Base-by-base conservation (phyloP, 2,888 invertebrate genomes). In the Drosophila flavopinicola region DNA sequence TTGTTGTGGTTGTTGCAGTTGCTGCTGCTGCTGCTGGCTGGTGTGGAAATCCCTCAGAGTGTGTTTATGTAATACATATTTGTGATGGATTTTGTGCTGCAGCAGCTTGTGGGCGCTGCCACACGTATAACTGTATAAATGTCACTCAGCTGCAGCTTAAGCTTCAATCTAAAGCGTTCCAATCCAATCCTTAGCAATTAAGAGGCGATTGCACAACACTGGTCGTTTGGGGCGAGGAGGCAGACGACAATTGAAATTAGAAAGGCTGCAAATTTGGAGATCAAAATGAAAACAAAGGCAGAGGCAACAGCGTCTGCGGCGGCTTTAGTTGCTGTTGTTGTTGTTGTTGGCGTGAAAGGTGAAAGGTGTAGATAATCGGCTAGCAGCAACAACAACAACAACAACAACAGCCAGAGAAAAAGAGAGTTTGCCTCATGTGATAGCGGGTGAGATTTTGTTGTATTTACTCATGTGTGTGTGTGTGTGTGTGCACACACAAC, bases 191-290 rank as follows among this genome's bases (percentile, higher is more conserved):
- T 51, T 23, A 20, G 37, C 53, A 63, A 63, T 63, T 63, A 63
- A 44, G 25, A 11, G n/a, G 13, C 17, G 71, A 74, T 71, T 71
- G 75, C 71, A 75, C 75, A 71, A 71, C 53, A 6, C 0, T 10
- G 33, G 6, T 29, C 11, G n/a, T 3, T 54, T 30, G 24, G 11
- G 25, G 23, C n/a, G 24, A 23, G n/a, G n/a, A 13, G 15, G 11
- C 29, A 25, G 56, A 23, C 75, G 59, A 79, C 87, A 85, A 83
- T 87, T 87, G 87, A 85, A 84, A 84, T 84, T 84, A 84, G 83
- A 87, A 84, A 84, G 83, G 83, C 85, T 80, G 72, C 72, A 65
- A 66, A 67, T 67, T 60, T 58, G 63, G 65, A 77, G 56, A 65
- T 67, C 75, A 44, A 65, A 54, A 65, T 44, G 54, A 61, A 70